Percentiles rank a stretch among this genome's conserved stretches.
phyloP scores from a whole-genome alignment of 1,140 invertebrate genomes.

The Nebria ingens region DNA sequence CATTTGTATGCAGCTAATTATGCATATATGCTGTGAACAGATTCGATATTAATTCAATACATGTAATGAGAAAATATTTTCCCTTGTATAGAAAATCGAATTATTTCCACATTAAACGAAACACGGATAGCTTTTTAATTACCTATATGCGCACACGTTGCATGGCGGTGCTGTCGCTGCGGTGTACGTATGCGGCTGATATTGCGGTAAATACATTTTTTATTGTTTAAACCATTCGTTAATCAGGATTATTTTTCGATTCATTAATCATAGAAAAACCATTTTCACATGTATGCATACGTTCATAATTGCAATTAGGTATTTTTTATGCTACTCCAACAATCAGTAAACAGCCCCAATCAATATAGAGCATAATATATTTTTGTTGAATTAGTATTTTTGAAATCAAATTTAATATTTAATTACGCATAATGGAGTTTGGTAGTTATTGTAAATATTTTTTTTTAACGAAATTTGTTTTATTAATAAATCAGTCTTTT shows the following conservation, averaged over 20 bases:
- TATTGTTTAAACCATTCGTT: conserved; percentile 1
- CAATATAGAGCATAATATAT: no score
- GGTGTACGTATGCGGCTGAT: no score
- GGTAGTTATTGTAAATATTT: no score
- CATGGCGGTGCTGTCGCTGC: neutral
- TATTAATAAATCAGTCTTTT: no score
- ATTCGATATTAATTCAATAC: conserved; percentile 1
- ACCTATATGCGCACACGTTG: neutral
- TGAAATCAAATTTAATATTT: no score
- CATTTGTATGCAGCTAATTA: neutral
- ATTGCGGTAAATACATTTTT: neutral
- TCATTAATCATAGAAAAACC: conserved; percentile 1
- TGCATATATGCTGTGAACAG: neutral
- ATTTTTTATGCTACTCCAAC: no score
- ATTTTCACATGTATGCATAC: no score
- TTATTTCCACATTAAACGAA: conserved; percentile 2
- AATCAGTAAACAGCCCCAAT: no score
- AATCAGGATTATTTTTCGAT: neutral
- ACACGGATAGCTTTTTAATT: conserved; percentile 6
- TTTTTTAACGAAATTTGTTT: no score
- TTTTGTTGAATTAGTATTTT: no score
- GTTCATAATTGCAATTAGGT: no score
- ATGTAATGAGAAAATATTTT: neutral
- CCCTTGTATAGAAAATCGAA: neutral
- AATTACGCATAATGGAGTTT: no score